Base-by-base conservation (phyloP, 2,888 invertebrate genomes). In the Microplitis deprimator region DNA sequence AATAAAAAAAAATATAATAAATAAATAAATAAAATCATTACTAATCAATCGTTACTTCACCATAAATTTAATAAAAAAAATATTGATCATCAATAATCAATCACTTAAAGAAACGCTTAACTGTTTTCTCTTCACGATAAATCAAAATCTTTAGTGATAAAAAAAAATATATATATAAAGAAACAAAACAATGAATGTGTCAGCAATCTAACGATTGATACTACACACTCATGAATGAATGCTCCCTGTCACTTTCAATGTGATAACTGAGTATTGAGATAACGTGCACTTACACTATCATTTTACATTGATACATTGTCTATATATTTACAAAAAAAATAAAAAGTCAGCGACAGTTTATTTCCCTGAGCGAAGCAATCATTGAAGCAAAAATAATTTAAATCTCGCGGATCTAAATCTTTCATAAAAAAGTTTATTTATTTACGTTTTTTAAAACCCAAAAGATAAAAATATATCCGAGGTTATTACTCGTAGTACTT, bases 221-320 rank as follows among this genome's bases (percentile, higher is more conserved):
- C 41, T 65, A 20, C 17, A 60, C 60, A 29, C 62, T 75, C 75
- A 70, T 75, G 75, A 75, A 75, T 70, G 69, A 59, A 70, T 68
- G 41, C 38, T 65, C 40, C 62, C 62, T 38, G 69, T 70, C 39
- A 29, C 68, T 75, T 75, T 68, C 68, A 75, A 20, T 69, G 64
- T 69, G 68, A 64, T 68, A 69, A 69, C 69, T 64, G 68, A 75
- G 20, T 41, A 62, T 40, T 75, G 40, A 39, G 65, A 76, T 76
- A 76, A 76, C 71, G 61, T 61, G 38, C 61, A 59, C 65, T 8
- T 50, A 13, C 50, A 68, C 17, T 50, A 29, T 59, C 70, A 40
- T 62, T 75, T n/a, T 6, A 17, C 76, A 39, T 61, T 65, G 71
- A 76, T 60, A 76, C 41, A n/a, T 16, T 64, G 41, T 59, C 10